Evolutionary conservation across 2,888 invertebrate species (phyloP).

Genomic region (Drosophila ezoana): DNA sequence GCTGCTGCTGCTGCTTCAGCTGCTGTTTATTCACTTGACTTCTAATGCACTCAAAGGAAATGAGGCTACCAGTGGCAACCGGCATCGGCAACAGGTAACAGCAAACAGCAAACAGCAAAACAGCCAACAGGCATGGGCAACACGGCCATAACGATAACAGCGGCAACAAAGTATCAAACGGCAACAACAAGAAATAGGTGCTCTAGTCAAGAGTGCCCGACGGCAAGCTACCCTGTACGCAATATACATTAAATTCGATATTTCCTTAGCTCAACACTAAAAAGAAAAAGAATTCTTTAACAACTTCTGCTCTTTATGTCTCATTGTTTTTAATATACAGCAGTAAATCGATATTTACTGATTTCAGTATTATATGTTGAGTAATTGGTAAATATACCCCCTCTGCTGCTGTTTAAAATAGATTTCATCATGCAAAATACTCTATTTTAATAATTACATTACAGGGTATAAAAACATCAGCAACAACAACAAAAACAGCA

Average conservation of each 20-base stretch:
- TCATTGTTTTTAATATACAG: too few species aligned
- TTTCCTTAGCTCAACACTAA: too few species aligned
- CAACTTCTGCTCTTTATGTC: too few species aligned
- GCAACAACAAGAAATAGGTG: constrained; percentile 1
- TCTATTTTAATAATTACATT: neutral
- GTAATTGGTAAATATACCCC: too few species aligned
- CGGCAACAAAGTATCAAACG: constrained; percentile 30
- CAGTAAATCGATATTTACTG: too few species aligned
- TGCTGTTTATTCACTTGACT: constrained; percentile 69
- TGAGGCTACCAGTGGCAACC: constrained; percentile 69
- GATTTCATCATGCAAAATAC: neutral
- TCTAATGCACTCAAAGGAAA: constrained; percentile 70
- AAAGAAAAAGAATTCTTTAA: too few species aligned
- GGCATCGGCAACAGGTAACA: constrained; percentile 45
- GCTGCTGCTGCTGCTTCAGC: constrained; percentile 22
- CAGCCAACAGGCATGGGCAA: constrained; percentile 18
- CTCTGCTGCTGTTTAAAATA: too few species aligned
- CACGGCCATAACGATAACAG: constrained; percentile 33
- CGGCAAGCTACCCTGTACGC: neutral
- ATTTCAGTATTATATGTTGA: too few species aligned
- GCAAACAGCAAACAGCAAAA: constrained; percentile 26
- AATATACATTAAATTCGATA: neutral
- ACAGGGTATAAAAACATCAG: constrained; percentile 2
- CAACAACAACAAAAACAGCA: constrained; percentile 32
- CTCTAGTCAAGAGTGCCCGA: neutral